Conservation (phyloP, 1,140 invertebrate genomes). For the Orius insidiosus region DNA sequence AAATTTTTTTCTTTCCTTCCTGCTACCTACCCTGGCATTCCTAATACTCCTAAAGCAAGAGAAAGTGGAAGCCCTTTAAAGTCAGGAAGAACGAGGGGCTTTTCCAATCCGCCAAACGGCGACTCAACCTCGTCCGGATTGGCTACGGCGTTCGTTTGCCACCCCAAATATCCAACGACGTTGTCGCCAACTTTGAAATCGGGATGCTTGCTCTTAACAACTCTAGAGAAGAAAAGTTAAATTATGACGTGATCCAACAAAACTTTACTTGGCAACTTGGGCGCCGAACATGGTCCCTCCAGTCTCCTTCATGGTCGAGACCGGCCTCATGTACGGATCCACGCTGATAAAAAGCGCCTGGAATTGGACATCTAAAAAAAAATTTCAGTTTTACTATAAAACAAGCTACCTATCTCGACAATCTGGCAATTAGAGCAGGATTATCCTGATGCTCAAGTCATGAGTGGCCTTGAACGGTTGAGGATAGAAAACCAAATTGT, state of each 20-base stretch:
- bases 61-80: slow-evolving; percentile 29
- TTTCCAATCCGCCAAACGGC: slow-evolving; percentile 2
- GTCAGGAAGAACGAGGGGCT: slow-evolving; percentile 32
- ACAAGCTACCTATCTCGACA: too few relatives aligned
- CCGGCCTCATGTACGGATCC: slow-evolving; percentile 47
- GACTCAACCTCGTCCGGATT: slow-evolving; percentile 16
- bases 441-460: too few relatives aligned
- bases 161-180: slow-evolving; percentile 38
- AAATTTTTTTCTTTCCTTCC: too few relatives aligned
- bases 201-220: slow-evolving; percentile 42
- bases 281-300: slow-evolving; percentile 39
- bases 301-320: slow-evolving; percentile 23
- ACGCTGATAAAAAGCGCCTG: slow-evolving; percentile 49
- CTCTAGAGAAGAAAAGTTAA: slow-evolving; percentile 29
- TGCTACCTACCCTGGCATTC: slow-evolving; percentile 47
- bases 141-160: slow-evolving; percentile 32
- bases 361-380: slow-evolving; percentile 36
- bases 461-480: too few relatives aligned
- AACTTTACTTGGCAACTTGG: slow-evolving; percentile 38
- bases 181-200: slow-evolving; percentile 38
- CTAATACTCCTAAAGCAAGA: slow-evolving; percentile 36
- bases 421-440: too few relatives aligned
- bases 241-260: slow-evolving; percentile 1
- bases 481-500: too few relatives aligned
- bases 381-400: too few relatives aligned